Base-by-base conservation (phyloP, 2,888 invertebrate genomes). In the Philereme vetulata region DNA sequence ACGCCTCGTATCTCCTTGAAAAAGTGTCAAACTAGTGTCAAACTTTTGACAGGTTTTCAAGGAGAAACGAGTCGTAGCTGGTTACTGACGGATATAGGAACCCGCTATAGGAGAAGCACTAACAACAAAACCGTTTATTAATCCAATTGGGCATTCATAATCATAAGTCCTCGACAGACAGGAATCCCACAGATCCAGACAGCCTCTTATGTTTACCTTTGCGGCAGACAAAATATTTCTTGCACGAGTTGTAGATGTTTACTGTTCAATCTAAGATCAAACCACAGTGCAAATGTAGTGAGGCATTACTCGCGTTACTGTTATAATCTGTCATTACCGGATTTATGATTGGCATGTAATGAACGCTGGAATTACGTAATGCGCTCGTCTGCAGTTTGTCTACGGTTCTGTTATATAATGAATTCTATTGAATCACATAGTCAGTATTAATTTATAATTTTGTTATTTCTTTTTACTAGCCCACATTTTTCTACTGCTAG, bases 291-390 rank as follows among this genome's bases (percentile, higher is more conserved):
- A 53, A 59, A 56, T 54, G 51, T 50, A 49, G 35, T n/a, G 44
- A 38, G 59, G 47, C 38, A 44, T 10, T 21, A 11, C 44, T 44
- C 7, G 21, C 21, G 21, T 21, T 21, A 21, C 21, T 21, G 21
- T 21, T 21, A 21, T 21, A 21, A 21, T 21, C 21, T 21, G 21
- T 21, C 21, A 21, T 36, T 36, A 36, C 4, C 42, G 42, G 42
- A n/a, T 42, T 21, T 21, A 60, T 64, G 70, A 71, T 70, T 63
- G 68, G 65, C 65, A 56, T 52, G 10, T 70, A 66, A 21, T 21
- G 2, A 1, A 21, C 21, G 21, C 21, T 21, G 21, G 21, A 9
- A 54, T 49, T 43, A 34, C 33, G 5, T 44, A 56, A 51, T 56
- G 49, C 45, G 40, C n/a, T 34, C 4, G 59, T 60, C 59, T 60